Percentiles rank a stretch among this genome's conserved stretches.
phyloP scores from a whole-genome alignment of 2,797 vertebrate genomes.

The Alauda arvensis region DNA sequence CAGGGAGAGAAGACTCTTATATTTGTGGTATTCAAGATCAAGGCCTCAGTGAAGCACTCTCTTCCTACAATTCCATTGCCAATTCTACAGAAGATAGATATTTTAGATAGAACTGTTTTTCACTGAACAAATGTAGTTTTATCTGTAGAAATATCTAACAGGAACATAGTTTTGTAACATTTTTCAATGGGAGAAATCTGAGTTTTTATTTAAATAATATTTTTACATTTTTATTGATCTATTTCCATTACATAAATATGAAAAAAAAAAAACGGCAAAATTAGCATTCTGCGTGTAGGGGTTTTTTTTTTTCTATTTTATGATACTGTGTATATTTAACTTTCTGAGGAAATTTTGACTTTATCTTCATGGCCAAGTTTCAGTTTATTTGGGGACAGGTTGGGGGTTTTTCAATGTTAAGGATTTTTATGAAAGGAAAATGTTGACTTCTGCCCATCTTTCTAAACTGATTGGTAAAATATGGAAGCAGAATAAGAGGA shows the following conservation, averaged over 20 bases:
- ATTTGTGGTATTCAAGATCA: not conserved
- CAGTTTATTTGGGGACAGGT: not conserved
- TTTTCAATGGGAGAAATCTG: not conserved
- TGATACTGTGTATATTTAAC: not conserved
- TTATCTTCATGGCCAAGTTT: not conserved
- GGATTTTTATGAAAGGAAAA: not conserved
- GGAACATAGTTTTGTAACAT: not conserved
- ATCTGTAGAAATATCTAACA: not conserved
- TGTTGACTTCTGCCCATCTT: not conserved
- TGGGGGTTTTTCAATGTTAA: accelerated
- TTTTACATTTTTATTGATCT: not conserved
- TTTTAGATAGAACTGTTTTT: not conserved
- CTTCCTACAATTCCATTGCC: not conserved
- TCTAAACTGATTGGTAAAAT: not conserved
- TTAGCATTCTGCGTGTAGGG: not conserved
- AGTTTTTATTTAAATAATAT: not conserved
- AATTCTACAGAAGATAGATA: not conserved
- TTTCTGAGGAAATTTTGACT: not conserved
- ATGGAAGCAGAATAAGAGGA: not conserved
- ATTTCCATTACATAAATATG: not conserved
- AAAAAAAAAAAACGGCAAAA: not conserved
- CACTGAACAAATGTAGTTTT: not conserved
- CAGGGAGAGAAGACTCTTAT: not conserved
- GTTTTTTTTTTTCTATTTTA: not conserved
- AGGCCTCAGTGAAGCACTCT: not conserved